A percentile compares a stretch with the other conserved stretches of the same genome.
Conservation (phyloP, 2,113 vertebrate genomes). For the Chascanopsetta lugubris region DNA sequence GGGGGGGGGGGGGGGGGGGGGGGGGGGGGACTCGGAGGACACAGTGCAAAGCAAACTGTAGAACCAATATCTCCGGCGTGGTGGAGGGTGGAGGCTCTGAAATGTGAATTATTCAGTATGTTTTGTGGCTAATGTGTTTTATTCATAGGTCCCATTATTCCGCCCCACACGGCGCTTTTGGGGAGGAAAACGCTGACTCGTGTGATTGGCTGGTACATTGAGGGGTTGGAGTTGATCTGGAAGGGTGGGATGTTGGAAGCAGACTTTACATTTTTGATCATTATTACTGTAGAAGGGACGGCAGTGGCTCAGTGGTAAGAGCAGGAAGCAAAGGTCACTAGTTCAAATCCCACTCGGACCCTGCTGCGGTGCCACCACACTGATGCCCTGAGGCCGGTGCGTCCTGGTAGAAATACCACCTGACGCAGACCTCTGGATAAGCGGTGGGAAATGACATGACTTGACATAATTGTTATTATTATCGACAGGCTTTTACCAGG, state of each 20-base stretch:
- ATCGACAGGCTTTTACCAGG: constrained; percentile 40
- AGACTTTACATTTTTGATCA: too few relatives aligned
- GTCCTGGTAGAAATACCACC: too few relatives aligned
- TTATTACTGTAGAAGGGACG: too few relatives aligned
- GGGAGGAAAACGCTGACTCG: constrained; percentile 73
- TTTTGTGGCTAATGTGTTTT: constrained; percentile 85
- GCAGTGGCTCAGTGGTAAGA: too few relatives aligned
- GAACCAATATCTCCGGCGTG: constrained; percentile 74
- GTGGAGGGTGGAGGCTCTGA: constrained; percentile 53
- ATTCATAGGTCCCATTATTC: constrained; percentile 84
- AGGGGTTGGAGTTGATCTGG: constrained; percentile 2
- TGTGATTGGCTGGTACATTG: constrained; percentile 50
- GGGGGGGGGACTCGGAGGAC: constrained; percentile 59
- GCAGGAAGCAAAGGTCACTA: too few relatives aligned
- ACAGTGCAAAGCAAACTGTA: constrained; percentile 57
- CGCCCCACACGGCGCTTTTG: constrained; percentile 71
- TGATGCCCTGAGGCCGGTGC: too few relatives aligned
- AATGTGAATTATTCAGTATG: constrained; percentile 85
- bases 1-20: constrained; percentile 35
- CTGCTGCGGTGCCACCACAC: too few relatives aligned
- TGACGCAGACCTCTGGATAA: too few relatives aligned
- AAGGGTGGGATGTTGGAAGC: too few relatives aligned
- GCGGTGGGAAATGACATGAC: too few relatives aligned
- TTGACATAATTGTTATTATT: constrained; percentile 43
- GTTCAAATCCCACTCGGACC: too few relatives aligned